These are phyloP conservation scores for Sebastes schlegelii DNA, from an alignment of 2,113 vertebrate genomes.

Conservation along the genomic window DNA sequence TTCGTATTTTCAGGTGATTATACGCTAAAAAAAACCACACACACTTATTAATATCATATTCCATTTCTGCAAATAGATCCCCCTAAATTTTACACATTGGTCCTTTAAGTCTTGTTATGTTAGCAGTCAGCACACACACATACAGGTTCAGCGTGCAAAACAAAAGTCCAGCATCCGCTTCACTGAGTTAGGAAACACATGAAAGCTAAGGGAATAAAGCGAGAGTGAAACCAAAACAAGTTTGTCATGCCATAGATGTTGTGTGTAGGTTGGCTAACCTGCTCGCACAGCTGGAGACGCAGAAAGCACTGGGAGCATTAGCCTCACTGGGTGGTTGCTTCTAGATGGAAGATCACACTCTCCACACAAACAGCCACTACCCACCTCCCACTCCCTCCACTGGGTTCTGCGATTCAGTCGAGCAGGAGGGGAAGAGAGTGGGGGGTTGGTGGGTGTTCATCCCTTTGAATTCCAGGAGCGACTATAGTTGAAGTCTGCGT, in stretches of 20 bases:
- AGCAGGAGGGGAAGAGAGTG: slow-evolving; percentile 44
- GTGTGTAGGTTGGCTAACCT: slow-evolving; percentile 54
- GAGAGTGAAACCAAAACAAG: slow-evolving; percentile 8
- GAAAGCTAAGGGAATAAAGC: slow-evolving; percentile 15
- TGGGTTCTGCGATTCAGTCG: slow-evolving; percentile 44
- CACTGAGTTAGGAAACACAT: not conserved
- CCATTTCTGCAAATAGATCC: too few species aligned
- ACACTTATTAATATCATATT: too few species aligned
- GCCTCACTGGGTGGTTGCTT: slow-evolving; percentile 64
- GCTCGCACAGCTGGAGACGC: slow-evolving; percentile 45
- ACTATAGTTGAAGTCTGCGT: slow-evolving; percentile 51
- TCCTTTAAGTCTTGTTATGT: slow-evolving; percentile 4
- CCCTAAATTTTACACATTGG: too few species aligned
- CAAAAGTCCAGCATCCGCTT: slow-evolving; percentile 13
- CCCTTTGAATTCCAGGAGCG: slow-evolving; percentile 61
- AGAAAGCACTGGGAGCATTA: slow-evolving; percentile 59
- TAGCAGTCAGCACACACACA: not conserved
- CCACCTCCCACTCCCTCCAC: slow-evolving; percentile 40
- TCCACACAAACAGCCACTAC: slow-evolving; percentile 24
- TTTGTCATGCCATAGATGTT: slow-evolving; percentile 17
- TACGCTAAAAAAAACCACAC: too few species aligned
- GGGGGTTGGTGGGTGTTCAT: slow-evolving; percentile 55
- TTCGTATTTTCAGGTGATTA: too few species aligned
- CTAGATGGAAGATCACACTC: slow-evolving; percentile 59
- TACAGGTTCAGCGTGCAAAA: not conserved